A percentile compares a stretch with the other conserved stretches of the same genome.
Conservation (phyloP, 53 echinoderm and acorn worm species). For the Pentamera pediparva region DNA sequence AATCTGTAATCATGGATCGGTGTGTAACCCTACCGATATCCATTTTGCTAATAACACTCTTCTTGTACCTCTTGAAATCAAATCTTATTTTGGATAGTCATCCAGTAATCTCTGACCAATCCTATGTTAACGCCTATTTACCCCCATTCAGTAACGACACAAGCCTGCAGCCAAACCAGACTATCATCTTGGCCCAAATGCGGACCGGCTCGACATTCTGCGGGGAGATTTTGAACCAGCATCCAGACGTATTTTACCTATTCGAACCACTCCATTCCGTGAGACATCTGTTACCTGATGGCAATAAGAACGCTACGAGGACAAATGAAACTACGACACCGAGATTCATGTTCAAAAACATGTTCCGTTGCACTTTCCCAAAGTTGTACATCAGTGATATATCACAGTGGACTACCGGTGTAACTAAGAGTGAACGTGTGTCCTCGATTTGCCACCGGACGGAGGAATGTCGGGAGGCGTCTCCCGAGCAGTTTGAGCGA, state of each 20-base stretch:
- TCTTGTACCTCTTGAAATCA: too few species aligned
- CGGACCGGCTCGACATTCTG: constrained; percentile 81
- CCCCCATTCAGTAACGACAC: too few species aligned
- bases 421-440: constrained; percentile 40
- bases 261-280: constrained; percentile 82
- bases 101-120: too few species aligned
- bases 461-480: constrained; percentile 26
- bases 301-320: not conserved
- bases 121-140: too few species aligned
- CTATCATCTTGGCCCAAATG: constrained; percentile 75
- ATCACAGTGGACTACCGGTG: constrained; percentile 47
- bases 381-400: constrained; percentile 32
- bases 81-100: too few species aligned
- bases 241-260: constrained; percentile 62
- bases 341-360: constrained; percentile 34
- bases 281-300: not conserved
- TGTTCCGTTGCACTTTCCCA: constrained; percentile 51
- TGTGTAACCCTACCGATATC: too few species aligned
- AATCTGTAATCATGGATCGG: too few species aligned
- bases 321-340: constrained; percentile 24
- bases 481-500: constrained; percentile 19
- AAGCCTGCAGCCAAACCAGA: too few species aligned
- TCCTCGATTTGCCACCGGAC: constrained; percentile 31
- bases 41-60: too few species aligned
- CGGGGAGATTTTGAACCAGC: constrained; percentile 92